These are phyloP conservation scores for Lagria hirta DNA, from an alignment of 2,888 invertebrate genomes.

Conservation along the genomic window DNA sequence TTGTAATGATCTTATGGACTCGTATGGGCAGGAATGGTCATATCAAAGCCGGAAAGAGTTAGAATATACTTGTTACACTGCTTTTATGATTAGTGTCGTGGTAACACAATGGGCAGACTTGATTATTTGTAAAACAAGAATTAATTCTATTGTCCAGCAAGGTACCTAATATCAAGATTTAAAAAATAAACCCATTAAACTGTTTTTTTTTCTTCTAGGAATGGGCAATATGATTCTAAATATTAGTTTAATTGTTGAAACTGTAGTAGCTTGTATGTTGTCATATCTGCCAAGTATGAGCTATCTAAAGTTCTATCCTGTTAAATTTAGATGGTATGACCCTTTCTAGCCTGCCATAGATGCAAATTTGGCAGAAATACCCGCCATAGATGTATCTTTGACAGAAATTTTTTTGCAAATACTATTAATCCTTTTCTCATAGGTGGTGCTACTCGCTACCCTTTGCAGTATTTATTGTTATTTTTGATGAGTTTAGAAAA, in stretches of 20 bases:
- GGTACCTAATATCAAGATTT: constrained; percentile 49
- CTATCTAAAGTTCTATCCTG: constrained; percentile 66
- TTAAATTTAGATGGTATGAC: constrained; percentile 62
- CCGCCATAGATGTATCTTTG: neutral
- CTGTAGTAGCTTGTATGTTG: constrained; percentile 65
- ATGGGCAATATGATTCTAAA: constrained; percentile 72
- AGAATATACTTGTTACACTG: constrained; percentile 79
- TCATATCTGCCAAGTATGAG: constrained; percentile 68
- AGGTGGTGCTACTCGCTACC: constrained; percentile 64
- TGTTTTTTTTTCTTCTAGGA: too few relatives aligned
- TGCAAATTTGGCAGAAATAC: neutral
- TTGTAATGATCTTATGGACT: constrained; percentile 68
- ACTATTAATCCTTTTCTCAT: neutral
- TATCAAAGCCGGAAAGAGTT: constrained; percentile 69
- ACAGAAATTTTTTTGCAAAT: neutral
- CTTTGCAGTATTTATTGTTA: constrained; percentile 73
- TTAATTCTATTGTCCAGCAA: constrained; percentile 72
- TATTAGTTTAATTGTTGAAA: constrained; percentile 63
- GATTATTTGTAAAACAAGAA: constrained; percentile 77
- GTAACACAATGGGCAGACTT: constrained; percentile 78
- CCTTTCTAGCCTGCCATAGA: neutral
- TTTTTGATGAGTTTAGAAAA: constrained; percentile 77
- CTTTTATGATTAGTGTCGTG: constrained; percentile 80
- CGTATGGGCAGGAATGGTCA: constrained; percentile 80
- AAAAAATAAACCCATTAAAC: neutral